Evolutionary conservation across 2,888 invertebrate species (phyloP).

Genomic region (Eupithecia dodoneata): DNA sequence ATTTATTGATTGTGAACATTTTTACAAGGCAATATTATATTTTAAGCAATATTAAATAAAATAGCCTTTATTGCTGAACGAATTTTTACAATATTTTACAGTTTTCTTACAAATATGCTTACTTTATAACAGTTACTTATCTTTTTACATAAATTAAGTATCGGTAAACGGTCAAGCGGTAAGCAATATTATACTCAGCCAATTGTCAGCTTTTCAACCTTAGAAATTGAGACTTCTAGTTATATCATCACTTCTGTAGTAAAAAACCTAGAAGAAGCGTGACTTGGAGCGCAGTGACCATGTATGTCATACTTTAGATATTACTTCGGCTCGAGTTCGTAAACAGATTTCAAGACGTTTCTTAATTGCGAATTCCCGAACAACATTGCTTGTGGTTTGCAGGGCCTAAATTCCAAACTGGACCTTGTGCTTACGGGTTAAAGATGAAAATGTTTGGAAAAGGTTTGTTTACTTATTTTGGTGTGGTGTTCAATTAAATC

Average conservation of each 20-base stretch:
- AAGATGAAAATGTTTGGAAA: slow-evolving; percentile 20
- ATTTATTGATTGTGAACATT: too few species aligned
- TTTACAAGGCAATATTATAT: too few species aligned
- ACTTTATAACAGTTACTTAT: too few species aligned
- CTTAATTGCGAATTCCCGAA: slow-evolving; percentile 77
- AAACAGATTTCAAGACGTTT: slow-evolving; percentile 71
- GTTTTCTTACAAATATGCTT: too few species aligned
- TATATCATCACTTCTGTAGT: background rate
- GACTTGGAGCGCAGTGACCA: background rate
- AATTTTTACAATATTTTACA: too few species aligned
- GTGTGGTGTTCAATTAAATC: slow-evolving; percentile 73
- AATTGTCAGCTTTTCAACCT: too few species aligned
- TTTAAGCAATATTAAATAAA: too few species aligned
- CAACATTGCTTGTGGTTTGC: slow-evolving; percentile 54
- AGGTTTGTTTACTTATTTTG: slow-evolving; percentile 46
- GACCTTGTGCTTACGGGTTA: slow-evolving; percentile 29
- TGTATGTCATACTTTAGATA: slow-evolving; percentile 14
- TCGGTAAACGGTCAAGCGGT: too few species aligned
- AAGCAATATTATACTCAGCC: too few species aligned
- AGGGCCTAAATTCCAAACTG: slow-evolving; percentile 29
- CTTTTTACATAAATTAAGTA: too few species aligned
- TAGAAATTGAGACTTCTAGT: too few species aligned
- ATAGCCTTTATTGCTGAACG: too few species aligned
- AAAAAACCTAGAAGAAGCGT: background rate
- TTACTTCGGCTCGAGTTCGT: slow-evolving; percentile 61